phyloP scores from a whole-genome alignment of 1,140 invertebrate species.

The Bombyx mori region ASM3026992v2 NC_085113.1:4917501-4918000 shows the following conservation, averaged over 20 bases:
- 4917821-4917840: conserved; percentile 65
- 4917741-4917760: conserved; percentile 43
- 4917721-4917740: conserved; percentile 3
- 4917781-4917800: conserved; percentile 49
- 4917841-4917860: conserved; percentile 50
- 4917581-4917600: conserved; percentile 43
- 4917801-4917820: conserved; percentile 62
- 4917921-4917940: conserved; percentile 20
- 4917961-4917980: conserved; percentile 26
- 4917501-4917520: conserved; percentile 33
- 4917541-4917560: conserved; percentile 50
- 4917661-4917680: conserved; percentile 30
- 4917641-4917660: conserved; percentile 30
- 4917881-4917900: conserved; percentile 19
- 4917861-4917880: conserved; percentile 29
- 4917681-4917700: conserved; percentile 4
- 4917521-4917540: conserved; percentile 65
- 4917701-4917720: not conserved
- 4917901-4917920: conserved; percentile 23
- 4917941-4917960: conserved; percentile 25
- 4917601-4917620: conserved; percentile 31
- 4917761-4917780: conserved; percentile 23
- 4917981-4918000: too few relatives aligned
- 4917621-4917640: conserved; percentile 40
- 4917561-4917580: conserved; percentile 34